A percentile compares a stretch with the other conserved stretches of the same genome.
Evolutionary conservation across 2,888 invertebrate genomes (phyloP).

Genomic region (Perizoma flavofasciatum): DNA sequence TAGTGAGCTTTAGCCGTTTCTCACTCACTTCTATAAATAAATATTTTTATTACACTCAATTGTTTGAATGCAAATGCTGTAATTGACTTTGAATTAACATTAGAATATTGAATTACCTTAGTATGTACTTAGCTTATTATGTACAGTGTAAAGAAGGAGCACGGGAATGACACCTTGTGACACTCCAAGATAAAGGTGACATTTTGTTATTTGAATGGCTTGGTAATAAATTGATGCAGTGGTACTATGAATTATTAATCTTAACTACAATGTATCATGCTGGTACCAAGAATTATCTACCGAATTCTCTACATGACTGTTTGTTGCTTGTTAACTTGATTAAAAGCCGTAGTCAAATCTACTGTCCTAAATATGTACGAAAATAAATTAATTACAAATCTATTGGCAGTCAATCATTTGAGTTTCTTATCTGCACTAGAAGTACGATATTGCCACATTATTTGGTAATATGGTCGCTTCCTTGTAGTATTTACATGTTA

Average conservation of each 20-base stretch:
- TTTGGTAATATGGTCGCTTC: constrained; percentile 31
- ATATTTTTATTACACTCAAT: constrained; percentile 33
- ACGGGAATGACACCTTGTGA: constrained; percentile 25
- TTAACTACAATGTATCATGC: constrained; percentile 9
- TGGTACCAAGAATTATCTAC: constrained; percentile 10
- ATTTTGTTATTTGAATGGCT: constrained; percentile 18
- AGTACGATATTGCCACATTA: constrained; percentile 24
- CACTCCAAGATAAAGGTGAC: constrained; percentile 18
- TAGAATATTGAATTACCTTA: constrained; percentile 18
- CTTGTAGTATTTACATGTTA: constrained; percentile 27
- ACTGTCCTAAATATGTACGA: constrained; percentile 5
- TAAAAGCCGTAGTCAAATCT: constrained; percentile 20
- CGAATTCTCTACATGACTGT: constrained; percentile 20
- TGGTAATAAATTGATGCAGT: constrained; percentile 13
- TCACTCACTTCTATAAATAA: constrained; percentile 36
- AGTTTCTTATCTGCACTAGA: constrained; percentile 24
- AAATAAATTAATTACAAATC: constrained; percentile 7
- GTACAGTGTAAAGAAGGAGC: constrained; percentile 17
- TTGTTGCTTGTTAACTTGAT: constrained; percentile 20
- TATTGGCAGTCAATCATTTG: constrained; percentile 14
- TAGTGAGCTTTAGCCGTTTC: constrained; percentile 8
- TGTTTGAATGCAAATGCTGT: constrained; percentile 33
- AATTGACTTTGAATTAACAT: constrained; percentile 34
- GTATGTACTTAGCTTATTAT: constrained; percentile 18
- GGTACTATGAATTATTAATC: constrained; percentile 10